phyloP scores from a whole-genome alignment of 2,113 vertebrate genomes.

The Myotis yumanensis region DNA sequence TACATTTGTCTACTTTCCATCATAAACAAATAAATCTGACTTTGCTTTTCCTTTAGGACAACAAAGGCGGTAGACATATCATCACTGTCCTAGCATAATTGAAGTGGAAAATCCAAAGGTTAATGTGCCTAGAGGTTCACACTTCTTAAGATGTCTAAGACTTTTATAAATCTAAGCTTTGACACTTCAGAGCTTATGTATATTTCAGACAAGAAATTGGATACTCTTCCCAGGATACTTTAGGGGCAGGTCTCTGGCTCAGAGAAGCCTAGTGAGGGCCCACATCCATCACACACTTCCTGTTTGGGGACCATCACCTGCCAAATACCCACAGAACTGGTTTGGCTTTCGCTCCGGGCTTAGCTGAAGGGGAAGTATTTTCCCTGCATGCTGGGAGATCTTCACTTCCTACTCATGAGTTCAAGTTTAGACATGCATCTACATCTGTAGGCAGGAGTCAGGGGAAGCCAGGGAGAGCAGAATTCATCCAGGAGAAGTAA shows the following conservation, averaged over 20 bases:
- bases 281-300: not conserved
- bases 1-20: not conserved
- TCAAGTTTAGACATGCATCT: constrained; percentile 16
- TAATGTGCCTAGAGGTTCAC: not conserved
- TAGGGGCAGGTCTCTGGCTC: not conserved
- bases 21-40: not conserved
- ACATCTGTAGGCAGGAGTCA: not conserved
- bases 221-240: not conserved
- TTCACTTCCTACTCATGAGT: not conserved
- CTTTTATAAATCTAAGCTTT: not conserved
- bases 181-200: not conserved
- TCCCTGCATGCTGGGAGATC: not conserved
- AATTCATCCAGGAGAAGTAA: constrained; percentile 26
- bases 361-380: not conserved
- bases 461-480: constrained; percentile 1
- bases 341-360: not conserved
- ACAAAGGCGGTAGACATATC: not conserved
- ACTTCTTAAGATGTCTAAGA: not conserved
- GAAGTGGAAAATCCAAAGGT: not conserved
- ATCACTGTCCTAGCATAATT: not conserved
- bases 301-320: not conserved
- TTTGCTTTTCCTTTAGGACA: constrained; percentile 30
- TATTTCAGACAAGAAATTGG: not conserved
- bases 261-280: not conserved
- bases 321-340: not conserved